phyloP scores from a whole-genome alignment of 2,113 vertebrate genomes.

The Prunella fulvescens region DNA sequence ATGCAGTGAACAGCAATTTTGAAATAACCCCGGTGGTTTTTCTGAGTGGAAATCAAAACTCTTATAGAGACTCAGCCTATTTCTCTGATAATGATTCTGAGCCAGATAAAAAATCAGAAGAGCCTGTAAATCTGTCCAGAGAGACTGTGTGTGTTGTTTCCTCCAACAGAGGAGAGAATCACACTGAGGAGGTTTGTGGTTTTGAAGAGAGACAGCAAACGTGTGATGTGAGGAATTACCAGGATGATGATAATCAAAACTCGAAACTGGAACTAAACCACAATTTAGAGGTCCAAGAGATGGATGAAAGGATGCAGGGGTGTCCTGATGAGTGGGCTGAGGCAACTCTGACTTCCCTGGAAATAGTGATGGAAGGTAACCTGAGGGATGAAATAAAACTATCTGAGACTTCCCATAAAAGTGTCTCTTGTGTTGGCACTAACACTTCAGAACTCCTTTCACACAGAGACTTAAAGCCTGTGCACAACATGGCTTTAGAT shows the following conservation, averaged over 20 bases:
- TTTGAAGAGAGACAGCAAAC: not conserved
- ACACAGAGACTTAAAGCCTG: slow-evolving; percentile 20
- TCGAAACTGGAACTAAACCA: not conserved
- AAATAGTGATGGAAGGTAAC: not conserved
- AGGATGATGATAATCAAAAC: not conserved
- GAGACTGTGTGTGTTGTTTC: not conserved
- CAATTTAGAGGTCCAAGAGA: not conserved
- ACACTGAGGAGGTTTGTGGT: not conserved
- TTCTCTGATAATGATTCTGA: slow-evolving; percentile 97
- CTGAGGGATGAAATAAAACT: slow-evolving; percentile 36
- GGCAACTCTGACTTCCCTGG: not conserved
- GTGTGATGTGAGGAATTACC: not conserved
- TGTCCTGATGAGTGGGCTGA: slow-evolving; percentile 4
- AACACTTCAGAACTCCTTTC: slow-evolving; percentile 72
- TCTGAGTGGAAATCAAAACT: slow-evolving; percentile 71
- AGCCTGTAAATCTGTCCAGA: slow-evolving; percentile 28
- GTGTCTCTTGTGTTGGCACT: slow-evolving; percentile 70
- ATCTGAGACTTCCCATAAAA: slow-evolving; percentile 32
- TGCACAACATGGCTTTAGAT: not conserved
- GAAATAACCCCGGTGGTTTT: slow-evolving; percentile 63
- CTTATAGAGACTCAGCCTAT: slow-evolving; percentile 93
- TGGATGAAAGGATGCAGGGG: not conserved
- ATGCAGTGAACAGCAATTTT: slow-evolving; percentile 7
- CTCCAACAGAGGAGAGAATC: not conserved
- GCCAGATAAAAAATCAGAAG: slow-evolving; percentile 85